Evolutionary conservation across 2,888 invertebrate genomes (phyloP), one percentile per base, ranked within the genome.

Genomic region (Agapostemon virescens): DNA sequence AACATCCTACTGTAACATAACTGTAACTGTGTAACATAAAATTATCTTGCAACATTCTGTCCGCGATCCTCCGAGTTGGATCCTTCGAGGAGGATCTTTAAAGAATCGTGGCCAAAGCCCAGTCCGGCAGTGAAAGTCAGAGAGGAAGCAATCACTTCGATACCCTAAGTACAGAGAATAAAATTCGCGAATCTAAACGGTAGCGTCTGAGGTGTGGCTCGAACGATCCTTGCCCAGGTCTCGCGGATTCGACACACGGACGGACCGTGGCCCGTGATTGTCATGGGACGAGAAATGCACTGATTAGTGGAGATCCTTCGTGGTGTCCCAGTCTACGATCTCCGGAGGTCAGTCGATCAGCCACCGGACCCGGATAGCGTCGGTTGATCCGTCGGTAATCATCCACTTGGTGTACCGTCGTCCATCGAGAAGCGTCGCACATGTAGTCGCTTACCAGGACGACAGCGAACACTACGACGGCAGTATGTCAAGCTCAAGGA

Each of bases 401-500:
- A 49, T 49, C 49, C 49, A 49, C 49, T n/a, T 9, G n/a, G 49
- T 49, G 49, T n/a, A n/a, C 40, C 15, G 26, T 55, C 15, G 26
- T 55, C 26, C 26, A 26, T 55, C 55, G 26, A 26, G 26, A 13
- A 55, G 52, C 23, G 23, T 49, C n/a, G 15, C 23, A 15, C 23
- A n/a, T 5, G 23, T 15, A 6, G 23, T 20, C 23, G 23, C 30
- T 30, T 52, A 7, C 33, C 40, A 42, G n/a, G 36, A 38, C 26
- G 42, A 40, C 15, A 17, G 26, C 58, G 33, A 17, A 1, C 88
- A 88, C 91, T 92, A 92, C 87, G 92, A 92, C 70, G 92, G 92
- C 84, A 92, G 69, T 33, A 91, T 90, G 55, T 92, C 91, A 49
- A 92, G 87, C 74, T 92, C 92, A 42, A 92, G 87, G 30, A 91